These are phyloP conservation scores for Athrips mouffetella DNA, from an alignment of 2,888 invertebrate genomes.

Conservation along the genomic window DNA sequence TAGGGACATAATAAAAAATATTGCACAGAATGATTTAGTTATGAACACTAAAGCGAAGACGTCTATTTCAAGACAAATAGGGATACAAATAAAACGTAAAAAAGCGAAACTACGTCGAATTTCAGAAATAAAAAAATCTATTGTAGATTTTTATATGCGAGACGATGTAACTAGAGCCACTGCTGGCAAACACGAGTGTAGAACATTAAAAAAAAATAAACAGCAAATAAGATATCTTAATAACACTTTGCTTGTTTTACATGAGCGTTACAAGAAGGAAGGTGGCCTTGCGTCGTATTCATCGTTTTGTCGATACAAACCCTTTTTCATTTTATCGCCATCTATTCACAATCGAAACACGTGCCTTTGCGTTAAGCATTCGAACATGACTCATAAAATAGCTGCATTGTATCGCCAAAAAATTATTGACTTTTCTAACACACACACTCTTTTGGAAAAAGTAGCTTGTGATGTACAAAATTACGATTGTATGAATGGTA, in stretches of 20 bases:
- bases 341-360: neutral
- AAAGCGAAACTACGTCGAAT: conserved; percentile 1
- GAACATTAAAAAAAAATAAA: conserved; percentile 10
- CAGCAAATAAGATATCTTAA: conserved; percentile 4
- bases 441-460: too few relatives aligned
- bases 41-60: conserved; percentile 5
- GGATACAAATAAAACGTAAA: conserved; percentile 3
- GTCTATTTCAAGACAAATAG: conserved; percentile 1
- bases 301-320: neutral
- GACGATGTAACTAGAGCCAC: conserved; percentile 9
- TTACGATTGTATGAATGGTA: neutral
- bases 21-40: conserved; percentile 7
- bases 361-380: neutral
- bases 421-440: too few relatives aligned
- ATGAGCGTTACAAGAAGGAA: neutral
- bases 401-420: too few relatives aligned
- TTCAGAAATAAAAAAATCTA: conserved; percentile 6
- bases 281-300: neutral
- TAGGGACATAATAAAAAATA: neutral
- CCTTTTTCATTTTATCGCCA: neutral
- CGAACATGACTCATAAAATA: too few relatives aligned
- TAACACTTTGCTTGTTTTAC: neutral
- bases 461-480: neutral
- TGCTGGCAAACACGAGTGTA: conserved; percentile 10
- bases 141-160: conserved; percentile 9